Conservation (phyloP, 2,113 vertebrate species). For the Lophotis ruficrista region DNA sequence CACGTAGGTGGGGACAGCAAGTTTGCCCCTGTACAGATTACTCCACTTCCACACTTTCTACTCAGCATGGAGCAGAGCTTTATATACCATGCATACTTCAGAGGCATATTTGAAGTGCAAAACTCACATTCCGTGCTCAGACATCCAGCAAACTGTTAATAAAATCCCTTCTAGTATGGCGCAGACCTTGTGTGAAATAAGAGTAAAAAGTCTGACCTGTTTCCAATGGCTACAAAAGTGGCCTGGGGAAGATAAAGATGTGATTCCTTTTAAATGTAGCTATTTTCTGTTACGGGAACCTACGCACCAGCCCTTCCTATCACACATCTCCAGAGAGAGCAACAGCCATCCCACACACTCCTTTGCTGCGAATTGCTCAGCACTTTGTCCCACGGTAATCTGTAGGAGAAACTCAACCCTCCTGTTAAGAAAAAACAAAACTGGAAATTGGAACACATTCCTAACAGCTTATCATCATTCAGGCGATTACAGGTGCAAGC, state of each 20-base stretch:
- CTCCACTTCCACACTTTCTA: neutral
- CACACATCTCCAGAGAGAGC: slow-evolving; percentile 13
- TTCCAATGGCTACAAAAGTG: neutral
- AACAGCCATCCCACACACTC: slow-evolving; percentile 33
- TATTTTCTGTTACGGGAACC: slow-evolving; percentile 29
- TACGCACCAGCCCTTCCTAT: neutral
- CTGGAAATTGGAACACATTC: neutral
- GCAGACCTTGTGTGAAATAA: neutral
- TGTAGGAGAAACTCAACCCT: neutral
- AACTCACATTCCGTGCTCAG: neutral
- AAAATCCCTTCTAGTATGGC: neutral
- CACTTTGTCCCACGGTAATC: neutral
- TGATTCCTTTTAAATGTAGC: neutral
- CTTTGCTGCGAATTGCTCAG: slow-evolving; percentile 1
- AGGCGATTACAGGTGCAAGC: neutral
- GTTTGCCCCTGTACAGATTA: neutral
- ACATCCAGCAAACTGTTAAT: neutral
- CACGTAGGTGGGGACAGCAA: rapidly evolving
- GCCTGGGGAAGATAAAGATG: neutral
- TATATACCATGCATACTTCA: neutral
- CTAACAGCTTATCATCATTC: neutral
- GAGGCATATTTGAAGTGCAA: neutral
- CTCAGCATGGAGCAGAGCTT: neutral
- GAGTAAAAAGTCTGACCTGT: neutral
- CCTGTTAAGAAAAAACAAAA: too few relatives aligned